These are phyloP conservation scores for Pollenia griseotomentosa DNA, from an alignment of 2,888 invertebrate genomes.

Conservation along the genomic window DNA sequence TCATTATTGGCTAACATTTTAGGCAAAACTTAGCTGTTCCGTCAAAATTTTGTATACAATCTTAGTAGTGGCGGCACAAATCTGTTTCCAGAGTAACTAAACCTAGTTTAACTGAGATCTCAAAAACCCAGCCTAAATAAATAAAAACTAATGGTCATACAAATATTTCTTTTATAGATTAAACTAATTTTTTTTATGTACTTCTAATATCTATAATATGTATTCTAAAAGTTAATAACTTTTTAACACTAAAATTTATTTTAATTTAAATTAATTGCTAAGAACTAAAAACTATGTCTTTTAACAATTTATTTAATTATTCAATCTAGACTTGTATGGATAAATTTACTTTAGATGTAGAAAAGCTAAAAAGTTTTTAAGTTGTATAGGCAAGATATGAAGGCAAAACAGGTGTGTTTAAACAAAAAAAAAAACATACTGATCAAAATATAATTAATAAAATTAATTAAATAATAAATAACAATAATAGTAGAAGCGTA, in stretches of 20 bases:
- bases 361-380: constrained; percentile 16
- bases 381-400: neutral
- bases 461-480: constrained; percentile 13
- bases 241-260: constrained; percentile 25
- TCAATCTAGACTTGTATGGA: neutral
- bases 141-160: constrained; percentile 11
- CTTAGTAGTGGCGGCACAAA: too few relatives aligned
- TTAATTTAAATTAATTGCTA: constrained; percentile 21
- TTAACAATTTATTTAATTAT: constrained; percentile 42
- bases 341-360: constrained; percentile 8
- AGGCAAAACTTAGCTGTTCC: too few relatives aligned
- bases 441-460: neutral
- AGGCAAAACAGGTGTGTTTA: neutral
- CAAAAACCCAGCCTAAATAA: neutral
- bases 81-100: too few relatives aligned
- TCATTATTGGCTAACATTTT: too few relatives aligned
- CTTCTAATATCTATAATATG: constrained; percentile 19
- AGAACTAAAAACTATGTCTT: constrained; percentile 55
- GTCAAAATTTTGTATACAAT: too few relatives aligned
- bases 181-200: constrained; percentile 39
- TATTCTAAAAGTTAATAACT: constrained; percentile 25
- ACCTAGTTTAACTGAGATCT: too few relatives aligned
- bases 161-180: constrained; percentile 48
- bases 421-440: too few relatives aligned
- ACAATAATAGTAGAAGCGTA: neutral